Base-by-base conservation (phyloP, 2,113 vertebrate species). In the Megaleporinus macrocephalus region DNA sequence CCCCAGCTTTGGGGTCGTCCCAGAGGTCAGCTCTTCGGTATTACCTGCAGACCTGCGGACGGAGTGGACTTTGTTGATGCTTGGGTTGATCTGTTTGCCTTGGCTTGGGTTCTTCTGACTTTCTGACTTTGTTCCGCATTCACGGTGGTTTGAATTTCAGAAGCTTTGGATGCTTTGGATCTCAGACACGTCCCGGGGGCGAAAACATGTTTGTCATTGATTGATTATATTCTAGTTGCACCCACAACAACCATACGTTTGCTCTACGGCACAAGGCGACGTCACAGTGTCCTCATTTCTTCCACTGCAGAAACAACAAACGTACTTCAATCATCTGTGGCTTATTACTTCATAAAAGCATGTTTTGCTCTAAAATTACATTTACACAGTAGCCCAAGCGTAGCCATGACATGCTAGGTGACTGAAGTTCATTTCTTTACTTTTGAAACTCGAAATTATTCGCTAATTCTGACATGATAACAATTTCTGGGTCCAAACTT, bases 81-180 rank as follows among this genome's bases (percentile, higher is more conserved):
- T 78, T 36, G 44, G 71, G 79, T 27, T 78, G 61, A 78, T 81
- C 74, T 78, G 61, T 82, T 82, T 72, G 74, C 22, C 66, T 77
- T 76, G 33, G 33, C 41, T 74, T 33, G 36, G 57, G 62, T 26
- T 79, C 57, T 80, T 47, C 73, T 80, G 47, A n/a, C 26, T 82
- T 69, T 5, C 20, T 61, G 51, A 57, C 65, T 18, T 62, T 53
- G 41, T 44, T 44, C 41, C 53, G 61, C 24, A 22, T 79, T 86
- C 59, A 83, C 0, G 57, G 44, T 79, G 80, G 76, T 33, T 85
- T 79, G 84, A 49, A 75, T 85, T 79, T 79, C 84, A 85, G 63
- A 53, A 79, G 79, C 74, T 81, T 44, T 27, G 1, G 41, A 33
- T 27, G 53, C 26, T n/a, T n/a, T n/a, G n/a, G n/a, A 1, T 36